phyloP scores from a whole-genome alignment of 1,140 invertebrate species.

The Nebria ingens region DNA sequence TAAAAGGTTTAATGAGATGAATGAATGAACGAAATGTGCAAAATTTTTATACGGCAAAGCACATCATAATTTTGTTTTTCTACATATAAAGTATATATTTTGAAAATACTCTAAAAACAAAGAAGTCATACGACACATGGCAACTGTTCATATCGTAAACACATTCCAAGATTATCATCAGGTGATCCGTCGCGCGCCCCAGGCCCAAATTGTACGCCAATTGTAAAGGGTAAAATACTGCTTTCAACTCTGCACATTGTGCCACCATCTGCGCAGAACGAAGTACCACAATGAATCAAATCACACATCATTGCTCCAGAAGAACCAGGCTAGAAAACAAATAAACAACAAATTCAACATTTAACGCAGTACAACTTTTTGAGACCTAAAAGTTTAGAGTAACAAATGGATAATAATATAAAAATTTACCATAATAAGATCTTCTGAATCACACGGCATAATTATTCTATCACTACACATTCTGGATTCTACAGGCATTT shows the following conservation, averaged over 20 bases:
- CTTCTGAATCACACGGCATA: constrained; percentile 71
- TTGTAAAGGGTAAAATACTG: constrained; percentile 63
- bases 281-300: constrained; percentile 62
- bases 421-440: constrained; percentile 58
- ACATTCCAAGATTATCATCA: constrained; percentile 71
- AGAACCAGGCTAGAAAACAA: constrained; percentile 41
- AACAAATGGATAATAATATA: constrained; percentile 13
- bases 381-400: constrained; percentile 6
- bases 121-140: constrained; percentile 44
- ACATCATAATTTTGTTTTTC: no score
- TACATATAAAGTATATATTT: no score
- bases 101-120: not conserved
- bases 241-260: constrained; percentile 58
- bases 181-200: constrained; percentile 47
- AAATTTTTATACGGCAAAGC: no score
- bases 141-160: constrained; percentile 58
- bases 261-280: constrained; percentile 50
- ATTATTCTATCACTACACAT: constrained; percentile 61
- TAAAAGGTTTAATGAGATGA: no score
- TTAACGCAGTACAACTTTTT: constrained; percentile 19
- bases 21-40: no score
- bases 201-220: constrained; percentile 63
- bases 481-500: constrained; percentile 26
- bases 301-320: constrained; percentile 49
- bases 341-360: constrained; percentile 15